These are phyloP conservation scores for Eupristina koningsbergeri DNA, from an alignment of 1,140 invertebrate species.

Conservation along the genomic window DNA sequence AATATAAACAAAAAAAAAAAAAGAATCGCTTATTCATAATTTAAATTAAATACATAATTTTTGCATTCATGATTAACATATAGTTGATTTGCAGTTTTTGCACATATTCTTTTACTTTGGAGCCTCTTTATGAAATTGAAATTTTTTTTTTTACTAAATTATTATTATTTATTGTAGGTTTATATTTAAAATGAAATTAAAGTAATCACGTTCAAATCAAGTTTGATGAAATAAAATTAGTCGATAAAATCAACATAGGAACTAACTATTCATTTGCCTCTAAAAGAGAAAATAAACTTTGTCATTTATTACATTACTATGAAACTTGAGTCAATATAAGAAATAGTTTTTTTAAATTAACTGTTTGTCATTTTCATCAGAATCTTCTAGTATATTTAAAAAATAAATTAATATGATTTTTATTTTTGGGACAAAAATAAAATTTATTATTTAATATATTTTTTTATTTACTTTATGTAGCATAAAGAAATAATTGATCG, in stretches of 20 bases:
- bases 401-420: constrained; percentile 1
- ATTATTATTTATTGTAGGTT: constrained; percentile 33
- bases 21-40: background rate
- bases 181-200: constrained; percentile 36
- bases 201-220: constrained; percentile 30
- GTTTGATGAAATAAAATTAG: constrained; percentile 34
- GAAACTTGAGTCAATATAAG: constrained; percentile 30
- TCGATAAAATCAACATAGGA: no score
- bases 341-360: constrained; percentile 23
- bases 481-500: background rate
- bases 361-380: constrained; percentile 23
- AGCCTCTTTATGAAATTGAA: constrained; percentile 18
- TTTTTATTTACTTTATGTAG: background rate
- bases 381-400: constrained; percentile 32
- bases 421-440: background rate
- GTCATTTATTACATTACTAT: constrained; percentile 18
- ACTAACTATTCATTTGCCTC: no score
- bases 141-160: constrained; percentile 32
- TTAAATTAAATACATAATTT: constrained; percentile 40
- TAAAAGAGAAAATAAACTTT: constrained; percentile 33
- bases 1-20: constrained; percentile 16
- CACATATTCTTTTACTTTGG: constrained; percentile 29
- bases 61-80: constrained; percentile 29
- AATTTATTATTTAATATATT: no score
- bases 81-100: background rate